Evolutionary conservation across 2,113 vertebrate genomes (phyloP).

Genomic region (Hylia prasina): DNA sequence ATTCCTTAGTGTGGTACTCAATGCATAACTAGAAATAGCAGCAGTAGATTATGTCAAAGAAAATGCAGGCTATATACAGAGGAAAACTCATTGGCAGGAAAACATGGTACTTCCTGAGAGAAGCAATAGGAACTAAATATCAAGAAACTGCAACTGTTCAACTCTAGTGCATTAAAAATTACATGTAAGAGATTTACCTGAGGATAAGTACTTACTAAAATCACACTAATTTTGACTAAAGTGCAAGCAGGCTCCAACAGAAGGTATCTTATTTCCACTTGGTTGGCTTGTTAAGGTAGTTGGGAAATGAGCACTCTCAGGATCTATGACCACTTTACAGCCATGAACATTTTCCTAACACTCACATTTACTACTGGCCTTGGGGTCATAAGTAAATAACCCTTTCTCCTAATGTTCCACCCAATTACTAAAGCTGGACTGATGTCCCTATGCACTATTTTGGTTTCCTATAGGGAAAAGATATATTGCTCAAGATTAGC

Average conservation of each 20-base stretch:
- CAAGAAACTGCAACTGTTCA: neutral
- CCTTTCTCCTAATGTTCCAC: neutral
- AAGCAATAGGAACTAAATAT: neutral
- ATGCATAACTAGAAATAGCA: neutral
- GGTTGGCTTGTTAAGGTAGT: neutral
- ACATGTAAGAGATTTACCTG: neutral
- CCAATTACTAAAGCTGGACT: neutral
- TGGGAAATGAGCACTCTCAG: neutral
- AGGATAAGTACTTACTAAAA: neutral
- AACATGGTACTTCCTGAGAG: neutral
- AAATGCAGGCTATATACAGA: neutral
- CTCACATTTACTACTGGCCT: neutral
- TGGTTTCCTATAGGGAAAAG: neutral
- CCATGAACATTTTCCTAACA: neutral
- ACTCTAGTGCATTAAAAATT: neutral
- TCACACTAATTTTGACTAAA: neutral
- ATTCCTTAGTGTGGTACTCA: neutral
- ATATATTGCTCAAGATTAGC: neutral
- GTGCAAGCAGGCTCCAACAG: neutral
- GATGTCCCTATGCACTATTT: neutral
- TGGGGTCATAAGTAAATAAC: neutral
- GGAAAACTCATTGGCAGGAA: neutral
- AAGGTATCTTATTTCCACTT: neutral
- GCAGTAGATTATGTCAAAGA: neutral
- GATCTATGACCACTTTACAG: neutral